phyloP scores from a whole-genome alignment of 2,113 vertebrate species.

The Lamprotornis superbus region DNA sequence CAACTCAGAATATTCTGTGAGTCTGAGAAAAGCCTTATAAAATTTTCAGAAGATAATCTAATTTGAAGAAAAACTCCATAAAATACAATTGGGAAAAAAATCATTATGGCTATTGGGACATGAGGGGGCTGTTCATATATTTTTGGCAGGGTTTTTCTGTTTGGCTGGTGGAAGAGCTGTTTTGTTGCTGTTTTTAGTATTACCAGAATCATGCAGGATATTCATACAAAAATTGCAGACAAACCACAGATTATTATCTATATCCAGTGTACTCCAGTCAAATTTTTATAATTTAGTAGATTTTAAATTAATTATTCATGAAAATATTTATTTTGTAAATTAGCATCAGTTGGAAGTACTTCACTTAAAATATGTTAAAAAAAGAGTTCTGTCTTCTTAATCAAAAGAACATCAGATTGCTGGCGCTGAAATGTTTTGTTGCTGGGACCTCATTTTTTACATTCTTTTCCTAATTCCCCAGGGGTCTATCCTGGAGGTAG shows the following conservation, averaged over 20 bases:
- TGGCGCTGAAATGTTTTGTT: background rate
- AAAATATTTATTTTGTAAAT: background rate
- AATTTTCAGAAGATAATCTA: background rate
- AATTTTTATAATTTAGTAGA: background rate
- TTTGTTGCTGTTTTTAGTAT: slow-evolving; percentile 6
- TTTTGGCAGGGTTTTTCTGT: background rate
- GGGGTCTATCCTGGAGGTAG: slow-evolving; percentile 38
- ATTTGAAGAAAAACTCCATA: background rate
- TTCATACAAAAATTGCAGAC: slow-evolving; percentile 26
- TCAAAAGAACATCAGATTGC: background rate
- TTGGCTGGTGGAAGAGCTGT: background rate
- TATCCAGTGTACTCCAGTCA: background rate
- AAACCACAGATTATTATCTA: slow-evolving; percentile 25
- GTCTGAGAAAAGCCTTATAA: background rate
- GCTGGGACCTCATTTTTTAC: slow-evolving; percentile 15
- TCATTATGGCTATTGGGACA: background rate
- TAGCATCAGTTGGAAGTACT: background rate
- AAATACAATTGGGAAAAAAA: background rate
- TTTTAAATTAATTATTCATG: background rate
- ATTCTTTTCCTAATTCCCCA: slow-evolving; percentile 23
- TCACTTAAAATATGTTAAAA: background rate
- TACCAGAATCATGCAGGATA: slow-evolving; percentile 45
- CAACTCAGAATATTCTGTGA: background rate
- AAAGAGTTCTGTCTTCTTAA: background rate
- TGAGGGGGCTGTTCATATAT: background rate